These are phyloP conservation scores for Hipparchia sbordonii DNA, from an alignment of 2,888 invertebrate species.

Conservation along the genomic window DNA sequence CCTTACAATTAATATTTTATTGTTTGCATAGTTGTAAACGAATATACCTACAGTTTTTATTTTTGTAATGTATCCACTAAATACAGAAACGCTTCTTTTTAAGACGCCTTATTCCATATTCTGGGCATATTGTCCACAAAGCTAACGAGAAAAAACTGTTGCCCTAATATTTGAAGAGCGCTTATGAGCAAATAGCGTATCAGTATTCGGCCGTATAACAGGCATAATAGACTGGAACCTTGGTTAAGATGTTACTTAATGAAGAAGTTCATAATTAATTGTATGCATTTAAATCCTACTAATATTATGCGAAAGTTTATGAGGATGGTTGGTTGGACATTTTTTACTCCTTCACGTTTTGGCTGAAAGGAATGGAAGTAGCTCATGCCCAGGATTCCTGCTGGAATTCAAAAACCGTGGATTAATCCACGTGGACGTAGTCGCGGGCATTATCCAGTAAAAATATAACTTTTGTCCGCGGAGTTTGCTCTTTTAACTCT, in stretches of 20 bases:
- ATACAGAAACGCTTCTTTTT: not conserved
- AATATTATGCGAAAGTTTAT: no score
- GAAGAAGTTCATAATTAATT: not conserved
- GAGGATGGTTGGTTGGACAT: no score
- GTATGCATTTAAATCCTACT: no score
- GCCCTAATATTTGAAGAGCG: not conserved
- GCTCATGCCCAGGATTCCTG: no score
- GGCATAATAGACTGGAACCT: not conserved
- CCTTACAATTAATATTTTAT: conserved; percentile 5
- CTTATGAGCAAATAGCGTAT: not conserved
- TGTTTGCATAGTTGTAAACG: conserved; percentile 2
- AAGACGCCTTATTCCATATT: not conserved
- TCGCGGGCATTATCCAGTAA: no score
- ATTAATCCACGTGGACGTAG: no score
- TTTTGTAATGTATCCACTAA: not conserved
- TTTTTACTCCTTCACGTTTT: no score
- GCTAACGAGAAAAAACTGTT: not conserved
- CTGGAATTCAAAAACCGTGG: no score
- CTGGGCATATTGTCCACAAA: not conserved
- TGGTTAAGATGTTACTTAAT: not conserved
- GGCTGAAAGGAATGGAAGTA: no score
- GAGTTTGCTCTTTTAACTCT: no score
- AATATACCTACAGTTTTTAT: conserved; percentile 1
- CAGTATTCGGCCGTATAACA: not conserved
- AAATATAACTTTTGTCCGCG: no score